phyloP scores from a whole-genome alignment of 2,797 vertebrate genomes.

The Trachurus trachurus region DNA sequence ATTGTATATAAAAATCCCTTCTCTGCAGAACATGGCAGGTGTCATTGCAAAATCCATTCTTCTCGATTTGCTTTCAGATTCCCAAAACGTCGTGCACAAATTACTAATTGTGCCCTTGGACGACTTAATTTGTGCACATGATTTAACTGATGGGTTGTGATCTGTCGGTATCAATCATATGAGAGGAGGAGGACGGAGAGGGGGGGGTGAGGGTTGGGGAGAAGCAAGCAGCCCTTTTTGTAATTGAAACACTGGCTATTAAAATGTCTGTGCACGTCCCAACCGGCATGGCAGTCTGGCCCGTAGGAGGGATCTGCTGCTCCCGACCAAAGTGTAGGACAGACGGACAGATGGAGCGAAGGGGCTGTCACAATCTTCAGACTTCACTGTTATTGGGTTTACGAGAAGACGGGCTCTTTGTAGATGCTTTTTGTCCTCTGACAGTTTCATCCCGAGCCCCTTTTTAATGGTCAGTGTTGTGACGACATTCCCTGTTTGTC shows the following conservation, averaged over 20 bases:
- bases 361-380: not conserved
- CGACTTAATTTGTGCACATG: not conserved
- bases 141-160: not conserved
- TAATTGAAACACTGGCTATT: slow-evolving; percentile 15
- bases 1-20: not conserved
- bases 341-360: slow-evolving; percentile 15
- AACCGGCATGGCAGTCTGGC: slow-evolving; percentile 5
- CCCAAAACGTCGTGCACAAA: not conserved
- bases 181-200: too few species aligned
- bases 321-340: slow-evolving; percentile 30
- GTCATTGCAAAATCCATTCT: not conserved
- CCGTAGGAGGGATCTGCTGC: slow-evolving; percentile 4
- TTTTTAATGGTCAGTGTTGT: slow-evolving; percentile 34
- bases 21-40: not conserved
- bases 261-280: slow-evolving; percentile 18
- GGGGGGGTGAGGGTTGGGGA: too few species aligned
- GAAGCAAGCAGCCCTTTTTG: slow-evolving; percentile 3
- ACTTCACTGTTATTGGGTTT: not conserved
- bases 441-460: slow-evolving; percentile 6
- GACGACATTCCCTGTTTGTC: slow-evolving; percentile 39
- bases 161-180: not conserved
- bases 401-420: not conserved
- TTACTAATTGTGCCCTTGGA: not conserved
- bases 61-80: not conserved
- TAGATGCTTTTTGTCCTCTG: slow-evolving; percentile 15